Conservation (phyloP, 2,888 invertebrate genomes). For the Harpalus rubripes region DNA sequence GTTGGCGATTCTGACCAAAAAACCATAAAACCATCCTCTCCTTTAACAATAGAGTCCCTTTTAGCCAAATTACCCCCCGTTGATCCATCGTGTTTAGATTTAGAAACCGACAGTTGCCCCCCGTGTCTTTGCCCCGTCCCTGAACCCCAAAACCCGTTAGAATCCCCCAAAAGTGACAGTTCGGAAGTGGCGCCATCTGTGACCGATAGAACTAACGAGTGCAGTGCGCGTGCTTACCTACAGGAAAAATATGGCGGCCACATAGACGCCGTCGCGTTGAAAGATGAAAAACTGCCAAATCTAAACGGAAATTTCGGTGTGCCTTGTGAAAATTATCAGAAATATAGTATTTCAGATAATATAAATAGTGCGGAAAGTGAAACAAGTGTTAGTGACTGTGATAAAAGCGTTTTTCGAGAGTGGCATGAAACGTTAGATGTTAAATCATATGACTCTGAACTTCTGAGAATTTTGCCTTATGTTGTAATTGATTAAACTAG, state of each 20-base stretch:
- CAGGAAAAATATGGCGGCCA: background rate
- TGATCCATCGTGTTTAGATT: too few relatives aligned
- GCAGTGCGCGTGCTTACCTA: too few relatives aligned
- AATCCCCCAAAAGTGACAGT: too few relatives aligned
- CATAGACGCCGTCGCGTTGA: background rate
- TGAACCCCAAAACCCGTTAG: too few relatives aligned
- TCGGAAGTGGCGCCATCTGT: too few relatives aligned
- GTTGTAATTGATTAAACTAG: constrained; percentile 91
- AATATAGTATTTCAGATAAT: constrained; percentile 75
- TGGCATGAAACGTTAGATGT: constrained; percentile 93
- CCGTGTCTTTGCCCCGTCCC: too few relatives aligned
- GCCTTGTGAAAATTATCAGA: constrained; percentile 75
- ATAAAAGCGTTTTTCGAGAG: constrained; percentile 85
- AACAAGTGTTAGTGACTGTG: constrained; percentile 54
- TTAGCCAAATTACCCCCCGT: too few relatives aligned
- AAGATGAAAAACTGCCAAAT: constrained; percentile 70
- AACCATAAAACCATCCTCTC: too few relatives aligned
- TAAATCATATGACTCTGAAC: constrained; percentile 87
- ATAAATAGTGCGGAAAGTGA: constrained; percentile 56
- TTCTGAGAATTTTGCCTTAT: constrained; percentile 96
- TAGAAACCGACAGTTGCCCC: too few relatives aligned
- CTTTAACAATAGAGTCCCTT: too few relatives aligned
- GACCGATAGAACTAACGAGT: too few relatives aligned
- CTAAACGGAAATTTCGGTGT: constrained; percentile 75
- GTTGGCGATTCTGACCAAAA: too few relatives aligned